Evolutionary conservation across 2,113 vertebrate genomes (phyloP).

Genomic region (Oryzias curvinotus): DNA sequence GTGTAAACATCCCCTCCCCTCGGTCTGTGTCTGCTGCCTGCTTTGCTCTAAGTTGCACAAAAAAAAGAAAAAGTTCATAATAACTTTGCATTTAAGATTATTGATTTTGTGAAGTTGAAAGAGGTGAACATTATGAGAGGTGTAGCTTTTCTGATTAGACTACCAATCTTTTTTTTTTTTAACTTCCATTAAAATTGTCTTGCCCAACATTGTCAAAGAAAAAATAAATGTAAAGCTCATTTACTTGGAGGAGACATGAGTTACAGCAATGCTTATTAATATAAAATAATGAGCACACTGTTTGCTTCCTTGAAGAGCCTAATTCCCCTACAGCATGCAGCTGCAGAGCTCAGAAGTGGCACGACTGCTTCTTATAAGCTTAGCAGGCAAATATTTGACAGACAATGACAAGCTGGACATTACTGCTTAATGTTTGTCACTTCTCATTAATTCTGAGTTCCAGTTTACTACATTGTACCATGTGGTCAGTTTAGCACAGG

Average conservation of each 20-base stretch:
- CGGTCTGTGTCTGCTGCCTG: conserved; percentile 1
- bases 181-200: no score
- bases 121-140: background rate
- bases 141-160: background rate
- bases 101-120: background rate
- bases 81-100: background rate
- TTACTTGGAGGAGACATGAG: background rate
- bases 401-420: background rate
- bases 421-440: no score
- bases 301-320: background rate
- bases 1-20: conserved; percentile 7
- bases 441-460: no score
- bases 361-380: background rate
- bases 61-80: background rate
- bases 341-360: background rate
- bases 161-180: background rate
- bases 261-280: background rate
- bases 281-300: background rate
- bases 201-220: no score
- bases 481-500: no score
- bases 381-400: background rate
- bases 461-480: no score
- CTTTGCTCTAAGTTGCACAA: background rate
- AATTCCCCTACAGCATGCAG: background rate
- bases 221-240: no score